Conservation (phyloP, 2,113 vertebrate genomes). For the Condylura cristata region DNA sequence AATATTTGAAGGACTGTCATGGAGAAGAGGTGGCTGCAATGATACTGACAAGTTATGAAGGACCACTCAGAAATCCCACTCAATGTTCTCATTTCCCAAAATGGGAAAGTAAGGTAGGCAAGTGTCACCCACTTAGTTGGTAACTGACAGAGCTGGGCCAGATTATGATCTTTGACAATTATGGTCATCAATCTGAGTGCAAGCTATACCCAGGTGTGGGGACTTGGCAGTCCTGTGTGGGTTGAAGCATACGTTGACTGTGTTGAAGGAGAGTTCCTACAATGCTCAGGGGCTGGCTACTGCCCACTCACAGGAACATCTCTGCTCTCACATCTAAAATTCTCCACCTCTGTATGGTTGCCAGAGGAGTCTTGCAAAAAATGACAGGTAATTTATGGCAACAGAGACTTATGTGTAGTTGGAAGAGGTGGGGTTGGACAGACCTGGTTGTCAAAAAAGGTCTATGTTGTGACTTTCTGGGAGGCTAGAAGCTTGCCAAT, state of each 20-base stretch:
- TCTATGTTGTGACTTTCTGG: not conserved
- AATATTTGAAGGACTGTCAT: not conserved
- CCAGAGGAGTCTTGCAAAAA: not conserved
- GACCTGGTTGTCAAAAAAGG: not conserved
- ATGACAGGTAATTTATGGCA: not conserved
- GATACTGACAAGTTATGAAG: not conserved
- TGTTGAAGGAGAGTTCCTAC: not conserved
- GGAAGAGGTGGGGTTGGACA: not conserved
- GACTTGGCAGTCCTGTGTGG: not conserved
- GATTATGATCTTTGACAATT: not conserved
- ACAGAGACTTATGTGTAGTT: not conserved
- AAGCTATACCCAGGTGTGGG: not conserved
- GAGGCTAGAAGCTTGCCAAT: not conserved
- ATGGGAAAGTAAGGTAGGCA: not conserved
- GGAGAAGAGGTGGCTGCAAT: not conserved
- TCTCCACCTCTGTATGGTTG: not conserved
- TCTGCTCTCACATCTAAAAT: not conserved
- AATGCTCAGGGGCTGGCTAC: not conserved
- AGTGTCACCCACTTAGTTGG: not conserved
- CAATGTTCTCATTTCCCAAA: not conserved
- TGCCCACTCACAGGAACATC: not conserved
- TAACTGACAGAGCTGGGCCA: not conserved
- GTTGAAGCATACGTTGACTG: not conserved
- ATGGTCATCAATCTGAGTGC: not conserved
- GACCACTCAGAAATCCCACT: not conserved